A percentile compares a stretch with the other conserved stretches of the same genome.
phyloP scores from a whole-genome alignment of 2,888 invertebrate species.

The Hirtodrosophila trivittata region DNA sequence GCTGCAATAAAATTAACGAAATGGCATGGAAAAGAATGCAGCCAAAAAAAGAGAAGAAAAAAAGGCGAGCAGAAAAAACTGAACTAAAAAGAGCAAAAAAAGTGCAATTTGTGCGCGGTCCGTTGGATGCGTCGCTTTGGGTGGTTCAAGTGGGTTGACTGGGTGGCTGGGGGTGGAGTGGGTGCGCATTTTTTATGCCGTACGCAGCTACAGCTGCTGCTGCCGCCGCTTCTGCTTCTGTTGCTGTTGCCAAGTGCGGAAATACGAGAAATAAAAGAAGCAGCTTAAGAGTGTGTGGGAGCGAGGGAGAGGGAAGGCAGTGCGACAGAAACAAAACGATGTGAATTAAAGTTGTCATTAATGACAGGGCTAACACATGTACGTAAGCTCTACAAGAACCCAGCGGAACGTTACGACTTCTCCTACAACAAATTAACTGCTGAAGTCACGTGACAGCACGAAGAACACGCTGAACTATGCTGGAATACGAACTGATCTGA shows the following conservation, averaged over 20 bases:
- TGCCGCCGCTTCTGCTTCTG: slow-evolving; percentile 27
- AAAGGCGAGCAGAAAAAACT: not conserved
- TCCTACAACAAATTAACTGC: not conserved
- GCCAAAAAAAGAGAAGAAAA: slow-evolving; percentile 30
- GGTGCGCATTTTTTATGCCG: too few species aligned
- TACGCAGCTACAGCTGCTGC: too few species aligned
- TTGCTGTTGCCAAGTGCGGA: slow-evolving; percentile 66
- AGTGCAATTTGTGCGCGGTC: slow-evolving; percentile 54
- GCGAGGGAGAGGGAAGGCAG: slow-evolving; percentile 3
- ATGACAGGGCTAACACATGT: slow-evolving; percentile 47
- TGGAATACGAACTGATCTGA: too few species aligned
- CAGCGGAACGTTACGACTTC: not conserved
- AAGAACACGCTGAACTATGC: too few species aligned
- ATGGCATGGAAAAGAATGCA: slow-evolving; percentile 59
- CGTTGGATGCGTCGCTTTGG: slow-evolving; percentile 32
- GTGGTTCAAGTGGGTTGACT: slow-evolving; percentile 11
- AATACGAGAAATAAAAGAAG: slow-evolving; percentile 44
- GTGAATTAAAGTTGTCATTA: slow-evolving; percentile 70
- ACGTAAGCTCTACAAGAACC: not conserved
- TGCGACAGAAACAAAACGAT: slow-evolving; percentile 18
- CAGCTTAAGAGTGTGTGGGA: not conserved
- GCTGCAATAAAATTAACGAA: slow-evolving; percentile 68
- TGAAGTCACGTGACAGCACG: too few species aligned
- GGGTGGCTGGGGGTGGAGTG: slow-evolving; percentile 1
- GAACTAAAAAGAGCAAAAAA: slow-evolving; percentile 3